Percentiles rank a stretch among this genome's conserved stretches.
Evolutionary conservation across 2,888 invertebrate genomes (phyloP).

Genomic region (Meta bourneti): DNA sequence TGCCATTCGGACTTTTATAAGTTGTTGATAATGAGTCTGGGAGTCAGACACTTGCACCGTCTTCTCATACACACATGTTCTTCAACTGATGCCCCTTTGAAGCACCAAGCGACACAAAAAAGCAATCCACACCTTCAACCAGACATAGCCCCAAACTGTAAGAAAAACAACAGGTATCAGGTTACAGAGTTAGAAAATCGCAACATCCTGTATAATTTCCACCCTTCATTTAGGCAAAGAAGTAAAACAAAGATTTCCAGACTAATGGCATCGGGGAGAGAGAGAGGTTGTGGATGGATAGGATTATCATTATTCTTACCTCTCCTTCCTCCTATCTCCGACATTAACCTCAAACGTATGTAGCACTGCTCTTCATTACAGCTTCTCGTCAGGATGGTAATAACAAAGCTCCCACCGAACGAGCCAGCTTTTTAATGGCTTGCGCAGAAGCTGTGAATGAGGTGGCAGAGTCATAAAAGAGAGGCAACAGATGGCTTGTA

Average conservation of each 20-base stretch:
- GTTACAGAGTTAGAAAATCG: not conserved
- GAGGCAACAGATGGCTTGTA: not conserved
- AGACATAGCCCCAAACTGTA: not conserved
- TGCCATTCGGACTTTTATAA: too few relatives aligned
- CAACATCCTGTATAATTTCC: constrained; percentile 1
- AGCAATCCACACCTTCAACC: not conserved
- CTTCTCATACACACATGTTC: too few relatives aligned
- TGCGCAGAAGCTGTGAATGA: constrained; percentile 30
- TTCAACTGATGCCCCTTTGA: too few relatives aligned
- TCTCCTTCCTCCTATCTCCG: not conserved
- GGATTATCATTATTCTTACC: not conserved
- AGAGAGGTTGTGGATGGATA: not conserved
- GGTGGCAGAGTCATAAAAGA: constrained; percentile 2
- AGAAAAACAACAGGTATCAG: not conserved
- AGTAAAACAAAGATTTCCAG: constrained; percentile 1
- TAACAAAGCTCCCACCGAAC: constrained; percentile 14
- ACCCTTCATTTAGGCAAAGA: not conserved
- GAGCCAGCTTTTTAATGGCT: constrained; percentile 8
- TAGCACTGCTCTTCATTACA: constrained; percentile 23
- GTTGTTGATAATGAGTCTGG: too few relatives aligned
- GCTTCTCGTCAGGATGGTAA: not conserved
- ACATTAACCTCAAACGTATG: not conserved
- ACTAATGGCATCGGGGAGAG: not conserved
- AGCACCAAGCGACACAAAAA: not conserved
- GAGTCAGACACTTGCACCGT: too few relatives aligned